Evolutionary conservation across 2,888 invertebrate species (phyloP).

Genomic region (Ormyrus rosae): DNA sequence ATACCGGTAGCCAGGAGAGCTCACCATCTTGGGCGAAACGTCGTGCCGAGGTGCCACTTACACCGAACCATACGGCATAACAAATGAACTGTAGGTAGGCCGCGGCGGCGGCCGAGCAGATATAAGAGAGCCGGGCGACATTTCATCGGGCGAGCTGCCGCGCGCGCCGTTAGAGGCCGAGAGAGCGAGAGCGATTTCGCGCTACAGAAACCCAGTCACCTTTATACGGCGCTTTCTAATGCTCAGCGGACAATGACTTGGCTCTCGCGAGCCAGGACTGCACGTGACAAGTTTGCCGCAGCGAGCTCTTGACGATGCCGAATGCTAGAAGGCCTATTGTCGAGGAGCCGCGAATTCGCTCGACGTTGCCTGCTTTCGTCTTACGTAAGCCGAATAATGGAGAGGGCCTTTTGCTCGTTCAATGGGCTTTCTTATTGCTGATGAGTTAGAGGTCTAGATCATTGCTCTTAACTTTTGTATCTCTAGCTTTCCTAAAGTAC

Average conservation of each 20-base stretch:
- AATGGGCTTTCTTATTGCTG: constrained; percentile 33
- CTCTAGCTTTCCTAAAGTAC: not conserved
- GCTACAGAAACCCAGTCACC: constrained; percentile 60
- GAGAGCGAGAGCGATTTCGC: constrained; percentile 17
- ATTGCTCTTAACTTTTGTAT: not conserved
- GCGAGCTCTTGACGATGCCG: too few relatives aligned
- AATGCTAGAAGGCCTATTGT: constrained; percentile 27
- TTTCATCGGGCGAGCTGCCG: too few relatives aligned
- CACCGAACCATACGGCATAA: constrained; percentile 6
- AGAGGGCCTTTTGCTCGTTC: too few relatives aligned
- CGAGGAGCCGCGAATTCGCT: not conserved
- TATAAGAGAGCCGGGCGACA: too few relatives aligned
- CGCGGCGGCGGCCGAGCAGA: too few relatives aligned
- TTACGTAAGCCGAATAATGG: constrained; percentile 10
- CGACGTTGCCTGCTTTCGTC: constrained; percentile 4
- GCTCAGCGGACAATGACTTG: constrained; percentile 62
- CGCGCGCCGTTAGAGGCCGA: not conserved
- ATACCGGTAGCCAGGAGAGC: not conserved
- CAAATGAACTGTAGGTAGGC: constrained; percentile 12
- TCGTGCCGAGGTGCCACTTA: constrained; percentile 41
- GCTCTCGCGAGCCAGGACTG: constrained; percentile 52
- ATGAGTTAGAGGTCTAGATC: constrained; percentile 24
- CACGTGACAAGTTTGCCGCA: too few relatives aligned
- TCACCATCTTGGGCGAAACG: constrained; percentile 38
- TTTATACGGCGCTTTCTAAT: constrained; percentile 65